Base-by-base conservation (phyloP, 2,113 vertebrate species). In the Anhinga rufa region DNA sequence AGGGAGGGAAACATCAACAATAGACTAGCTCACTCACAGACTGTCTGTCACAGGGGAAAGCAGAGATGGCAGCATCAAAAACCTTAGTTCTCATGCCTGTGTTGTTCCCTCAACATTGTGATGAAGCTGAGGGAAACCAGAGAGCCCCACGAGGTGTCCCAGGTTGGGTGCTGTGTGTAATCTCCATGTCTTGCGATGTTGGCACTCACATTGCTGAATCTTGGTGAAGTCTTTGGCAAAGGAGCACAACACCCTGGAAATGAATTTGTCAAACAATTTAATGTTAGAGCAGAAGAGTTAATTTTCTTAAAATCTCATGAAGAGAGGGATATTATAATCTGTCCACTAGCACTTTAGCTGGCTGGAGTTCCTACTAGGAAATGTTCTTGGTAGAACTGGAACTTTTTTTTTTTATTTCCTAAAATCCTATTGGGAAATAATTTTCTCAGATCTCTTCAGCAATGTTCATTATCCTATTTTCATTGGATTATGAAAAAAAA, bases 31-130 rank as follows among this genome's bases (percentile, higher is more conserved):
- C 29, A 64, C 57, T 26, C 22, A 4, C 0, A 2, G 46, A 6
- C 55, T 21, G 3, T 16, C 14, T 52, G 46, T 48, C 12, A 7
- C 5, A 28, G 36, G 36, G 66, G 25, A 48, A 15, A 52, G 55
- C n/a, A 74, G 83, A 38, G 46, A 10, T 7, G 19, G 13, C 44
- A 75, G 13, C 82, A 32, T 0, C 55, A 42, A 40, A 75, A 4
- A 2, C 12, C 36, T 62, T 70, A 3, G 2, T 20, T 32, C 16
- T 60, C 3, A 3, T 68, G 76, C 31, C 51, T 7, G 6, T 6
- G 24, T 20, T 12, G 28, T 6, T 69, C 29, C 44, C 40, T 74
- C 0, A 0, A 2, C 0, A 5, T 16, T 12, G 4, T 9, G 54
- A 42, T n/a, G 70, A 57, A 22, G 44, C 14, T 28, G 64, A 55